Base-by-base conservation (phyloP, 2,888 invertebrate species). In the Troides helena region DNA sequence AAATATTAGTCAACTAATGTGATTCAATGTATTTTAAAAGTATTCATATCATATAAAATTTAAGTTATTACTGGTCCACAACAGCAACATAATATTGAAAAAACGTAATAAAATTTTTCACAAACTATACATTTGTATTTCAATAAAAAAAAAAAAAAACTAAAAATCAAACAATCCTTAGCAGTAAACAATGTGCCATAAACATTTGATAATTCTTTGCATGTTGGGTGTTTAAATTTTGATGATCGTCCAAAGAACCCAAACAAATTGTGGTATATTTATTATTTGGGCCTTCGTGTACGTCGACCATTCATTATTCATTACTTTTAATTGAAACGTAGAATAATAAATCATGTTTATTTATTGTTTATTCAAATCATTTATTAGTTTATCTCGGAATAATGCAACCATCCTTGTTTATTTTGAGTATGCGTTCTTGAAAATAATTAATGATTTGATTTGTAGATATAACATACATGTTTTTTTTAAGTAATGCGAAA, bases 351-450 rank as follows among this genome's bases (percentile, higher is more conserved):
- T 68, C 62, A 63, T 63, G 30, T 50, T 68, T 68, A 68, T 63
- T 63, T 56, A 68, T 68, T 59, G 62, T 46, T 68, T 68, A 68
- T 63, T 63, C 63, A 68, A 63, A 63, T 21, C 58, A 46, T 67
- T 67, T 57, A 62, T 67, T 62, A 46, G 39, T 57, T 67, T 67
- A 62, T 62, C 68, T 58, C 68, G 46, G 68, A 58, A 50, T 62
- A 67, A 67, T 62, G 62, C 62, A 58, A 58, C 57, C 56, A 62
- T 46, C 68, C 18, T 68, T 63, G 46, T 62, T 68, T 68, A 63
- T 67, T 67, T 67, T 62, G 25, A 46, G 57, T 57, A 30, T 39
- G 46, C 21, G 30, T 46, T 59, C 59, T 65, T 59, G 59, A 46
- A 30, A 46, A 59, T 62, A 58, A 62, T 59, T 64, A 64, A 68